These are phyloP conservation scores for Pteromalus puparum DNA, from an alignment of 1,140 invertebrate genomes.

Conservation along the genomic window DNA sequence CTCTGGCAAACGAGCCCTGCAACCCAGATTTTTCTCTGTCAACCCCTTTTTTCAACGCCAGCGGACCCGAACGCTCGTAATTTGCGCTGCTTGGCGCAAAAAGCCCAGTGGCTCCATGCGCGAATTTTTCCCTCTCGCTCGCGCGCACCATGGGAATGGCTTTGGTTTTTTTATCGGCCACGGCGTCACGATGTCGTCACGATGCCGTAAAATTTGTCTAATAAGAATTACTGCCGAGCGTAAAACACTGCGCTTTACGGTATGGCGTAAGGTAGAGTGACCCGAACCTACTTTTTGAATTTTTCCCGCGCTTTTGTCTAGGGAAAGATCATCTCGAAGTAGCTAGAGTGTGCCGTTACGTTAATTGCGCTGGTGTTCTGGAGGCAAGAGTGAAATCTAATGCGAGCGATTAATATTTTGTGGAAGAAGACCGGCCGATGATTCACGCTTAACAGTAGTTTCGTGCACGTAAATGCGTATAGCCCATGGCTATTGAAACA, in stretches of 20 bases:
- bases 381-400: too few species aligned
- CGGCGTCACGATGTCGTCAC: not conserved
- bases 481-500: not conserved
- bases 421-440: not conserved
- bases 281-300: not conserved
- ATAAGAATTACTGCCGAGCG: constrained; percentile 3
- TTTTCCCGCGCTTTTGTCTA: not conserved
- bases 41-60: not conserved
- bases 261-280: not conserved
- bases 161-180: not conserved
- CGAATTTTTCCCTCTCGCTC: not conserved
- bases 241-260: not conserved
- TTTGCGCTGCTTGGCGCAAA: not conserved
- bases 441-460: constrained; percentile 4
- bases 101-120: not conserved
- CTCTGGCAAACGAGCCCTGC: not conserved
- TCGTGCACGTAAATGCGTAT: not conserved
- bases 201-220: constrained; percentile 13
- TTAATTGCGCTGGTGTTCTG: too few species aligned
- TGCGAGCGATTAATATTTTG: not conserved
- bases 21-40: not conserved
- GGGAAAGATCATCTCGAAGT: not conserved
- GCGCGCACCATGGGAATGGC: not conserved
- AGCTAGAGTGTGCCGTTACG: not conserved
- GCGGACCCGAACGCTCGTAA: not conserved